Evolutionary conservation across 2,113 vertebrate species (phyloP), one percentile per base, ranked within the genome.

Genomic region (Nycticryphes semicollaris): DNA sequence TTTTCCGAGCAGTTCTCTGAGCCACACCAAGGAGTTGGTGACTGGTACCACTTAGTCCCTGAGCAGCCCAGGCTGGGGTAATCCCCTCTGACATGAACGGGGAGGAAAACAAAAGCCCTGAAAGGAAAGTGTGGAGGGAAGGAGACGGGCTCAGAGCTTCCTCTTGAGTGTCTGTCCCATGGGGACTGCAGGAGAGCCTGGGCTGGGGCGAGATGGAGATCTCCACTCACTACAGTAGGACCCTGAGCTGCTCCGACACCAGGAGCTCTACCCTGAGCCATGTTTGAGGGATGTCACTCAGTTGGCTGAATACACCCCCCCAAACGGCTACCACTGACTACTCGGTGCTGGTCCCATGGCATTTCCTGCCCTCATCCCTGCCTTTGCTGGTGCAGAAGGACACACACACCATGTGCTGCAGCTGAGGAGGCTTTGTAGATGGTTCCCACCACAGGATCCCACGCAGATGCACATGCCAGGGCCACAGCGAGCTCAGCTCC

Each of bases 301-400:
- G 24, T 11, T 19, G 56, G 41, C 22, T 22, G 12, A 51, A 21
- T 11, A 39, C 0, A 60, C 60, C 60, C 24, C 2, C 47, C 35
- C 48, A 25, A 27, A 33, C 1, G 10, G n/a, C 41, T 6, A 0
- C 25, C 35, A 35, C 48, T 3, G 1, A 24, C n/a, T 54, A 2
- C 41, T 1, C 19, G 21, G 30, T 6, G 30, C 80, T 4, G n/a
- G 4, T 30, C 8, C 41, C 1, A 41, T 3, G 1, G 31, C 57
- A 5, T 27, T 41, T 50, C 57, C 66, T 2, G 1, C 2, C 0
- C 64, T 35, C 54, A 5, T 14, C 9, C 4, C 17, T 41, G 56
- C 50, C 18, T 24, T 47, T 25, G 39, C 47, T 21, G 62, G 27
- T 15, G 27, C 33, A 11, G 87, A 53, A 54, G 62, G 45, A 45